A percentile compares a stretch with the other conserved stretches of the same genome.
phyloP scores from a whole-genome alignment of 2,797 vertebrate species.

The Crenuchus spilurus region DNA sequence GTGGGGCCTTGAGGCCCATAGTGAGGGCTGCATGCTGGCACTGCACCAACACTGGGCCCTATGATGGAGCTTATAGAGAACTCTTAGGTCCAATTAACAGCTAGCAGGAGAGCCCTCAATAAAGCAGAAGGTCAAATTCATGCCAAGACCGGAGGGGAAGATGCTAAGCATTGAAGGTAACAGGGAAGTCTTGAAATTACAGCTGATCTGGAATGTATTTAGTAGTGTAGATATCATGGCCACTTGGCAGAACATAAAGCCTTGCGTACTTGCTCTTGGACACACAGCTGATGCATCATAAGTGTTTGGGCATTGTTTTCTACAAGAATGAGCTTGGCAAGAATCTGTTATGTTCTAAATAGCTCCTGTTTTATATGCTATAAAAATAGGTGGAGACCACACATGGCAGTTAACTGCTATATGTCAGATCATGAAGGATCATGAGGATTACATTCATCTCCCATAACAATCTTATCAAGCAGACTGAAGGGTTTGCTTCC shows the following conservation, averaged over 20 bases:
- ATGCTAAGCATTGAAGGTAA: not conserved
- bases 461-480: slow-evolving; percentile 62
- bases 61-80: slow-evolving; percentile 33
- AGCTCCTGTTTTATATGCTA: slow-evolving; percentile 2
- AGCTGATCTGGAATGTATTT: slow-evolving; percentile 12
- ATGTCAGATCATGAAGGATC: slow-evolving; percentile 50
- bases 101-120: not conserved
- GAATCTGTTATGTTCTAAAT: not conserved
- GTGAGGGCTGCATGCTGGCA: slow-evolving; percentile 29
- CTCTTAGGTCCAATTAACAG: slow-evolving; percentile 32
- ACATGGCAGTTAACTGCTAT: slow-evolving; percentile 25
- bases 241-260: slow-evolving; percentile 6
- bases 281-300: not conserved
- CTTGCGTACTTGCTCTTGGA: not conserved
- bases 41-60: not conserved
- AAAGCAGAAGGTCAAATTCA: slow-evolving; percentile 30
- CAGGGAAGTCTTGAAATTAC: not conserved
- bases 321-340: not conserved
- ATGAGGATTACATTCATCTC: slow-evolving; percentile 54
- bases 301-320: not conserved
- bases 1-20: slow-evolving; percentile 36
- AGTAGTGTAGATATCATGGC: slow-evolving; percentile 15
- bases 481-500: slow-evolving; percentile 64
- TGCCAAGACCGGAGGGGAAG: slow-evolving; percentile 7
- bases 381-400: slow-evolving; percentile 13